Conservation (phyloP, 2,797 vertebrate genomes). For the Lacerta bilineata region DNA sequence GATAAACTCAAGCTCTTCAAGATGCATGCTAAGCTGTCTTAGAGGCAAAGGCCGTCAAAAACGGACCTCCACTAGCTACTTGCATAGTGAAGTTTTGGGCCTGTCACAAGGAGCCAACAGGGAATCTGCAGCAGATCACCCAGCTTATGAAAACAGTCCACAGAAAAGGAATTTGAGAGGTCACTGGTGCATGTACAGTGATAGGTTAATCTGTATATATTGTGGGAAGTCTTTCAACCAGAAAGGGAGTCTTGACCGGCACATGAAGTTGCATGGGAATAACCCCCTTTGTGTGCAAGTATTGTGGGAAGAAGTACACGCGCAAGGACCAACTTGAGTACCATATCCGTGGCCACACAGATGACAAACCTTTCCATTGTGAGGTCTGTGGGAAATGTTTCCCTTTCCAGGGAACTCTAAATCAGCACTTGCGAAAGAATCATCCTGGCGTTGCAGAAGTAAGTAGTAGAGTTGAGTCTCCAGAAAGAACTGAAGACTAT, state of each 20-base stretch:
- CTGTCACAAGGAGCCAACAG: constrained; percentile 81
- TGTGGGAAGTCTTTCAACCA: constrained; percentile 99
- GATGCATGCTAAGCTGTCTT: constrained; percentile 93
- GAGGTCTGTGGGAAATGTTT: constrained; percentile 99
- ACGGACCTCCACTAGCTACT: constrained; percentile 80
- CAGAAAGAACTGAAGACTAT: constrained; percentile 89
- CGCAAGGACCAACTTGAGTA: constrained; percentile 99
- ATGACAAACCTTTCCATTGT: constrained; percentile 99
- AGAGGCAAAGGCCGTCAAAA: constrained; percentile 90
- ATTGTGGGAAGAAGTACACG: constrained; percentile 98
- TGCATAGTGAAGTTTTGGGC: constrained; percentile 78
- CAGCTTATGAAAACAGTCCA: constrained; percentile 88
- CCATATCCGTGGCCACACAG: constrained; percentile 98
- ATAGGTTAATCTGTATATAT: constrained; percentile 97
- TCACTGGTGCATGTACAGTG: constrained; percentile 96
- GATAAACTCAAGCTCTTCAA: constrained; percentile 92
- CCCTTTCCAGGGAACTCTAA: constrained; percentile 98
- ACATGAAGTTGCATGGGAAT: constrained; percentile 99
- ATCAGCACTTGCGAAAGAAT: constrained; percentile 99
- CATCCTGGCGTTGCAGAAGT: constrained; percentile 89
- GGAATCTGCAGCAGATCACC: constrained; percentile 81
- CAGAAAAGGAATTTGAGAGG: constrained; percentile 90
- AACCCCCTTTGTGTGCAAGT: constrained; percentile 98
- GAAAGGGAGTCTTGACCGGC: constrained; percentile 97
- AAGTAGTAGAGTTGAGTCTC: constrained; percentile 89